These are phyloP conservation scores for Microcebus griseorufus DNA, from an alignment of 2,113 vertebrate genomes.

Conservation along the genomic window DNA sequence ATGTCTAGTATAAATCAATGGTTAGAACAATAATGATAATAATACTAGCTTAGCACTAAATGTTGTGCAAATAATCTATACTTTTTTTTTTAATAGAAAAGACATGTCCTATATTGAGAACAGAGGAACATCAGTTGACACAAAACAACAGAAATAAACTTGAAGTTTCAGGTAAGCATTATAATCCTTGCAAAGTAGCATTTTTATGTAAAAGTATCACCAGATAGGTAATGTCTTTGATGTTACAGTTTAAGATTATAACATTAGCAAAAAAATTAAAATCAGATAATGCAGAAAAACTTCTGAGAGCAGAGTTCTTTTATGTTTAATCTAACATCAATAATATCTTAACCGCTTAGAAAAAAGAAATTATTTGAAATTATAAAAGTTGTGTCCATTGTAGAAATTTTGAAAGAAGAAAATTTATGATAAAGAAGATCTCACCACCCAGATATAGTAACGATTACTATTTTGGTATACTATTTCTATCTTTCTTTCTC, in stretches of 20 bases:
- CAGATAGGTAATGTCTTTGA: neutral
- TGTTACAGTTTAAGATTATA: neutral
- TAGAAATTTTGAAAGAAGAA: neutral
- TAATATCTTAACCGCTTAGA: neutral
- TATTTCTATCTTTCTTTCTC: neutral
- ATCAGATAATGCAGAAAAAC: neutral
- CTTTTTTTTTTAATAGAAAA: conserved; percentile 75
- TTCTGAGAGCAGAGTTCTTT: neutral
- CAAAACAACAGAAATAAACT: conserved; percentile 82
- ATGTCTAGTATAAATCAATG: too few species aligned
- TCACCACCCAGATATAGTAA: neutral
- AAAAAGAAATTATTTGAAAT: neutral
- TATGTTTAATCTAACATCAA: neutral
- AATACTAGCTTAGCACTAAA: neutral
- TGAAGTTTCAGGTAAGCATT: conserved; percentile 89
- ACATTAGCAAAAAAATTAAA: neutral
- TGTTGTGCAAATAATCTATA: neutral
- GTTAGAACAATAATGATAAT: too few species aligned
- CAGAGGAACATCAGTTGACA: conserved; percentile 83
- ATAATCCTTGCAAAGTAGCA: neutral
- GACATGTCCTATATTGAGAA: conserved; percentile 88
- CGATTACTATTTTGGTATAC: neutral
- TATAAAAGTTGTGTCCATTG: neutral
- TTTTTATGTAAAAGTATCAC: conserved; percentile 23
- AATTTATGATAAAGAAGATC: neutral